These are phyloP conservation scores for Ibycter americanus DNA, from an alignment of 2,797 vertebrate species.

Conservation along the genomic window DNA sequence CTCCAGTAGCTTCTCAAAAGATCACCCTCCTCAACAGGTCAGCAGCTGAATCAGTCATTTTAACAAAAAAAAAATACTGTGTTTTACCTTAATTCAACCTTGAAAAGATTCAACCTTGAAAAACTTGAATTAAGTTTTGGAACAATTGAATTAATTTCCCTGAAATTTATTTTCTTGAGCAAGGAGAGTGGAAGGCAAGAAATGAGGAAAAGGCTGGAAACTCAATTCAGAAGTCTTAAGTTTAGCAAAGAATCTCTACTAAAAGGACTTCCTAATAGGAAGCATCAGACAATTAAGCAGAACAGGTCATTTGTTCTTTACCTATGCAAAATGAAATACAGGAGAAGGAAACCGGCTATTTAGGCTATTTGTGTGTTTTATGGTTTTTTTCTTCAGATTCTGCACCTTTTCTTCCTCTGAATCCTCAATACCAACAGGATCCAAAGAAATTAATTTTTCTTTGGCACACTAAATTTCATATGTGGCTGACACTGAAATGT, in stretches of 20 bases:
- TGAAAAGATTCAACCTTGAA: background rate
- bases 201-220: background rate
- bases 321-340: background rate
- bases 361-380: background rate
- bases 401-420: background rate
- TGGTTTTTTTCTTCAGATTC: background rate
- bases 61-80: background rate
- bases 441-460: background rate
- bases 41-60: background rate
- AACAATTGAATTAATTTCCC: background rate
- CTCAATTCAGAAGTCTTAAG: background rate
- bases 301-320: background rate
- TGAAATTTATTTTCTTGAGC: background rate
- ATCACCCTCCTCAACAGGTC: background rate
- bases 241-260: background rate
- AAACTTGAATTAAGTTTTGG: background rate
- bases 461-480: background rate
- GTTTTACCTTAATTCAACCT: background rate
- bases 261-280: background rate
- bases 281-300: background rate
- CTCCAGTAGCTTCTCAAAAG: background rate
- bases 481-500: background rate
- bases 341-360: background rate
- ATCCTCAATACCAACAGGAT: background rate
- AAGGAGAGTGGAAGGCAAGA: background rate